Evolutionary conservation across 2,888 invertebrate species (phyloP).

Genomic region (Tinea semifulvella): DNA sequence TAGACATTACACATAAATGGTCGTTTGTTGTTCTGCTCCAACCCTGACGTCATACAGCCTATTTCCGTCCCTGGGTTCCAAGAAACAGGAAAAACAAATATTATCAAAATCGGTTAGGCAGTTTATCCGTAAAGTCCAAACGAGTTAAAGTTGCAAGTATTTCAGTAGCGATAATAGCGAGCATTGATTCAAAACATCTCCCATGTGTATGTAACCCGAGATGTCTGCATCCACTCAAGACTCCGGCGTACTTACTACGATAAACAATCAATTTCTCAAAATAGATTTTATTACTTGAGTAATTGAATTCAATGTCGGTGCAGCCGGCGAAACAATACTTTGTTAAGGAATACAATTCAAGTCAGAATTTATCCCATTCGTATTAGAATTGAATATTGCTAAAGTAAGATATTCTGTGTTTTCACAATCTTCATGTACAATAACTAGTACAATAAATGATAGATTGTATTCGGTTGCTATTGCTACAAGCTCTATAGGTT

Average conservation of each 20-base stretch:
- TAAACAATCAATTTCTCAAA: conserved; percentile 50
- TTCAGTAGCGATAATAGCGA: conserved; percentile 32
- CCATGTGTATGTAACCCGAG: conserved; percentile 47
- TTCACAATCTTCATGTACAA: not conserved
- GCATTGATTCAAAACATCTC: conserved; percentile 39
- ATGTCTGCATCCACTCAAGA: conserved; percentile 44
- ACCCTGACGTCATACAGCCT: no score
- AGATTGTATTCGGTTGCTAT: not conserved
- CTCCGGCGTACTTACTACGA: conserved; percentile 44
- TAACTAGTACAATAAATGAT: conserved; percentile 3
- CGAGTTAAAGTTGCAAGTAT: conserved; percentile 13
- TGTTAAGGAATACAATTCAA: conserved; percentile 28
- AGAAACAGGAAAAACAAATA: no score
- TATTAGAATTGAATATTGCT: not conserved
- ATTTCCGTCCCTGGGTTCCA: no score
- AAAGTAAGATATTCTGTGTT: not conserved
- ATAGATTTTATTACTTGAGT: conserved; percentile 53
- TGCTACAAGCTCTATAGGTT: not conserved
- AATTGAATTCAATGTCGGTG: conserved; percentile 54
- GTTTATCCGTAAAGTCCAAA: no score
- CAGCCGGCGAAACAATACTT: conserved; percentile 34
- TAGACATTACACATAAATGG: no score
- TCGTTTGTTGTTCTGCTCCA: no score
- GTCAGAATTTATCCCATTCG: conserved; percentile 19
- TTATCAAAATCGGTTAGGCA: no score